A percentile compares a stretch with the other conserved stretches of the same genome.
phyloP scores from a whole-genome alignment of 1,140 invertebrate genomes.

The Brachionus plicatilis region DNA sequence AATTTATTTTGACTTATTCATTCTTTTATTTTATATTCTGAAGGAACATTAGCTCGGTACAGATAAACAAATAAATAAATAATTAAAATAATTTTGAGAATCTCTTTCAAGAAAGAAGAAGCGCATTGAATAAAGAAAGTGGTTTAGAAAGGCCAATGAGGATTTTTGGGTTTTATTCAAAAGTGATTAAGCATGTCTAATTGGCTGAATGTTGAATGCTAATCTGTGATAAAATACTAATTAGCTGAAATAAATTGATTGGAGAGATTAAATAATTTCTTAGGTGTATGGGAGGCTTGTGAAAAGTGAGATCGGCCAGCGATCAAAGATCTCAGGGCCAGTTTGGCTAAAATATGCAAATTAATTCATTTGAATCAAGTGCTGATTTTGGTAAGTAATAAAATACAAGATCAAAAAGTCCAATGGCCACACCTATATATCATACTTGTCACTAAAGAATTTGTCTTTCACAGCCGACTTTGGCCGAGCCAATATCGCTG shows the following conservation, averaged over 20 bases:
- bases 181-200: not conserved
- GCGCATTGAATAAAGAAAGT: no score
- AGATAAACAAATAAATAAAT: no score
- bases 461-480: not conserved
- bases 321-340: not conserved
- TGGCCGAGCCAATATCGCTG: not conserved
- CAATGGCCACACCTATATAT: not conserved
- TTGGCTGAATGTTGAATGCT: not conserved
- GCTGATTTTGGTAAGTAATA: conserved; percentile 30
- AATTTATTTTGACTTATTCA: no score
- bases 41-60: no score
- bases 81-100: no score
- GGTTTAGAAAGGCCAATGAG: not conserved
- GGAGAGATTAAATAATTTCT: not conserved
- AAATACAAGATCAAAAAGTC: not conserved
- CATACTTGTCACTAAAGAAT: not conserved
- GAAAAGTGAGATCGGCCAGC: not conserved
- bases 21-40: no score
- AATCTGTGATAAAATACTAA: not conserved
- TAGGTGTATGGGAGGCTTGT: not conserved
- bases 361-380: conserved; percentile 21
- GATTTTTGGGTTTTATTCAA: not conserved
- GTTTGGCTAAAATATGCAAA: conserved; percentile 27
- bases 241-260: not conserved
- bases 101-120: no score